phyloP scores from a whole-genome alignment of 2,888 invertebrate genomes.

The Cerastis leucographa region DNA sequence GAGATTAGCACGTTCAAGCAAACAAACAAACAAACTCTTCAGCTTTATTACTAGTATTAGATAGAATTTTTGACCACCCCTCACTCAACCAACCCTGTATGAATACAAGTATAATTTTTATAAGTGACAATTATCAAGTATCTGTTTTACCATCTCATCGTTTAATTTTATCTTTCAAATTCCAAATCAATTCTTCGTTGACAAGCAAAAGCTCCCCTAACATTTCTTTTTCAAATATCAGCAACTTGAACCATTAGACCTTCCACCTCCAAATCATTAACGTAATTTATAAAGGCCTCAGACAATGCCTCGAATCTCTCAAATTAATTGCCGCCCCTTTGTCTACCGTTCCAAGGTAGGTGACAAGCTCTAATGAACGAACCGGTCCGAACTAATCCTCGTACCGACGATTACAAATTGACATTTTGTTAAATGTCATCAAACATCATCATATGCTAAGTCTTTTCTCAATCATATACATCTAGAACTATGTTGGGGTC shows the following conservation, averaged over 20 bases:
- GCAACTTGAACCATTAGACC: conserved; percentile 7
- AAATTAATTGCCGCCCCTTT: conserved; percentile 48
- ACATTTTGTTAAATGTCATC: conserved; percentile 79
- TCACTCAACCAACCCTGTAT: background rate
- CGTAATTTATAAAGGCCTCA: conserved; percentile 34
- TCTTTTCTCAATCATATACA: background rate
- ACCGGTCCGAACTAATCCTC: conserved; percentile 35
- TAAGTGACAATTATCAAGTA: background rate
- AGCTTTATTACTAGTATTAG: no score
- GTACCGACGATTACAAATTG: conserved; percentile 72
- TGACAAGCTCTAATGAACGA: conserved; percentile 50
- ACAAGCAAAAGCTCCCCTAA: background rate
- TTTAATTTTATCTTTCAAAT: background rate
- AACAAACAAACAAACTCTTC: no score
- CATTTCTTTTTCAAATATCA: conserved; percentile 26
- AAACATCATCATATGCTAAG: conserved; percentile 37
- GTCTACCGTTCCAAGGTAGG: conserved; percentile 42
- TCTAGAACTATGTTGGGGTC: background rate
- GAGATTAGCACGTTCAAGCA: no score
- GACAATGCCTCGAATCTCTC: conserved; percentile 36
- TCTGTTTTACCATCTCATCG: background rate
- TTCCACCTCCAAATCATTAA: conserved; percentile 33
- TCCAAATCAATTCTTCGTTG: background rate
- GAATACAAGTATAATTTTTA: background rate
- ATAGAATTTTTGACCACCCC: no score